These are phyloP conservation scores for Sminthopsis crassicaudata DNA, from an alignment of 2,113 vertebrate genomes.

Conservation along the genomic window DNA sequence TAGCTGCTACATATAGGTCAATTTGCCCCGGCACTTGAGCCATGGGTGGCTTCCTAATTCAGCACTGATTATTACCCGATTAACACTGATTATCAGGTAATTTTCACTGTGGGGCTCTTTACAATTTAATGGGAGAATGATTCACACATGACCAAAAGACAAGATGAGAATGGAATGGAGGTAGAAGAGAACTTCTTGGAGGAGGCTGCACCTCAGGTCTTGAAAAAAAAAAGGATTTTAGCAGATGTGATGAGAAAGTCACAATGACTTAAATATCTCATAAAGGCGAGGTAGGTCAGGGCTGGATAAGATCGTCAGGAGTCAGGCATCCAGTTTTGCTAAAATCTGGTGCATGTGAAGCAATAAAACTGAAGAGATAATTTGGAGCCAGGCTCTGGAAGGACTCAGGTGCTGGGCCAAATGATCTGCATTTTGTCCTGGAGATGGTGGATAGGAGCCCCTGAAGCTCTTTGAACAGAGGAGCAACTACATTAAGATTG, in stretches of 20 bases:
- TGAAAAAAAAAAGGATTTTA: background rate
- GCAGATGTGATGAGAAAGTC: background rate
- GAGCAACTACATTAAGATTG: background rate
- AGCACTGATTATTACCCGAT: background rate
- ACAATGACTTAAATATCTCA: background rate
- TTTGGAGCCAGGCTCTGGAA: background rate
- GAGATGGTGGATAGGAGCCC: background rate
- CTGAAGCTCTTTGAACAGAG: background rate
- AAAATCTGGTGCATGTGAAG: background rate
- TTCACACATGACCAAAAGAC: background rate
- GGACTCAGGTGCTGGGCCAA: background rate
- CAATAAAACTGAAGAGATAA: background rate
- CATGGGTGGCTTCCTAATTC: background rate
- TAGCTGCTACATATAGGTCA: background rate
- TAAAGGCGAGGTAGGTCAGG: background rate
- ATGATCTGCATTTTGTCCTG: background rate
- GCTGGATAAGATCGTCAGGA: background rate
- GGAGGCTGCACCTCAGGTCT: background rate
- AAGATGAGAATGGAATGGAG: background rate
- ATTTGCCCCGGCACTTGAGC: background rate
- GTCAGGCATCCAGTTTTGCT: background rate
- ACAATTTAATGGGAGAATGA: background rate
- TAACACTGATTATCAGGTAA: background rate
- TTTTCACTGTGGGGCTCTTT: background rate
- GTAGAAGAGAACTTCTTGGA: background rate